These are phyloP conservation scores for Batillaria attramentaria DNA, from an alignment of 1,140 invertebrate genomes.

Conservation along the genomic window DNA sequence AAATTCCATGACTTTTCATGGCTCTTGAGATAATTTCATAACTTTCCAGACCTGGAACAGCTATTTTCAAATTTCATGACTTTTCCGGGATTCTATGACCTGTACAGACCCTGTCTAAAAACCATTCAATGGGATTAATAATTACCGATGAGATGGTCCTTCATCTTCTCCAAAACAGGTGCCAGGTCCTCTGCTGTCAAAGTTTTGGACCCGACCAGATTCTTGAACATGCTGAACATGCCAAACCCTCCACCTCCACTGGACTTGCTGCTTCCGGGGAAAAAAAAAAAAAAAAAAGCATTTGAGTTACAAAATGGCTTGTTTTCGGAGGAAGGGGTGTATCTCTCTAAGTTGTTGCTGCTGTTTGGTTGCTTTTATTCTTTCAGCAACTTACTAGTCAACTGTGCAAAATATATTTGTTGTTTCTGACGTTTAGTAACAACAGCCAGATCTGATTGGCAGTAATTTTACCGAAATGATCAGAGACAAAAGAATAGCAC, in stretches of 20 bases:
- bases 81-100: no score
- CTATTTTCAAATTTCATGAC: no score
- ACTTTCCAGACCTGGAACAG: no score
- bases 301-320: background rate
- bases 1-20: no score
- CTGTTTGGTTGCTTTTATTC: background rate
- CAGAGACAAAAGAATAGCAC: no score
- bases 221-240: constrained; percentile 75
- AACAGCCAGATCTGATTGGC: no score
- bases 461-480: no score
- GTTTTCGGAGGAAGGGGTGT: background rate
- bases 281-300: no score
- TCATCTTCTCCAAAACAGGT: constrained; percentile 93
- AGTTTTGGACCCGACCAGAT: constrained; percentile 83
- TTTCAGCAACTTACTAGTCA: background rate
- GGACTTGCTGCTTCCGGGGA: constrained; percentile 42
- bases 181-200: constrained; percentile 78
- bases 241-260: constrained; percentile 59
- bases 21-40: no score
- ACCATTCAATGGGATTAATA: constrained; percentile 35
- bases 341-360: background rate
- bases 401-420: background rate
- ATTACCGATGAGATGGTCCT: constrained; percentile 92
- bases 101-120: no score
- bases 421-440: no score